These are phyloP conservation scores for Cuculus canorus DNA, from an alignment of 2,797 vertebrate species.

Conservation along the genomic window DNA sequence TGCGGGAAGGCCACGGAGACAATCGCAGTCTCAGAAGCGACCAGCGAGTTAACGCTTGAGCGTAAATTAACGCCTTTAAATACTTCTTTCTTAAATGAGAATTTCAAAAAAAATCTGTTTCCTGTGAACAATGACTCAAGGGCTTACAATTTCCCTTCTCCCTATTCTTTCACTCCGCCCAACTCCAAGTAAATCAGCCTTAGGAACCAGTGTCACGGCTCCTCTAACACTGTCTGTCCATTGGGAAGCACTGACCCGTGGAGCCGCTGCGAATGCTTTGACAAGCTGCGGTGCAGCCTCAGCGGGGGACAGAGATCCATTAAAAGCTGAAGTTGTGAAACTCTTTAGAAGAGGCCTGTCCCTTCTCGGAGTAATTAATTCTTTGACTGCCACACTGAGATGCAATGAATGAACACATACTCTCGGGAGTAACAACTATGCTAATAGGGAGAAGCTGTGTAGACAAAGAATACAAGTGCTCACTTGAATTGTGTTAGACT, in stretches of 20 bases:
- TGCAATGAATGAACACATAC: constrained; percentile 68
- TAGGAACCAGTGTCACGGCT: constrained; percentile 24
- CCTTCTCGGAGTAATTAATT: constrained; percentile 78
- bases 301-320: constrained; percentile 59
- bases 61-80: neutral
- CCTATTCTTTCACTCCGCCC: neutral
- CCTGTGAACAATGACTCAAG: neutral
- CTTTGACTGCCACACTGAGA: constrained; percentile 67
- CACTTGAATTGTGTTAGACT: neutral
- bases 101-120: neutral
- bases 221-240: neutral
- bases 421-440: constrained; percentile 57
- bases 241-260: constrained; percentile 63
- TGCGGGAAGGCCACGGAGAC: neutral
- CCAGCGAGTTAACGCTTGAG: neutral
- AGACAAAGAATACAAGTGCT: constrained; percentile 37
- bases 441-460: neutral
- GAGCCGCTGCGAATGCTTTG: constrained; percentile 58
- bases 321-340: constrained; percentile 72
- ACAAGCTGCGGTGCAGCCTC: constrained; percentile 70
- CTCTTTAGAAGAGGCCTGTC: constrained; percentile 63
- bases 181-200: constrained; percentile 32
- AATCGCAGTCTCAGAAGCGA: neutral
- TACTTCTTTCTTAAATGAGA: neutral
- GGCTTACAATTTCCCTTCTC: neutral